These are phyloP conservation scores for Pseudomyrmex dendroicus DNA, from an alignment of 1,140 invertebrate genomes.

Conservation along the genomic window DNA sequence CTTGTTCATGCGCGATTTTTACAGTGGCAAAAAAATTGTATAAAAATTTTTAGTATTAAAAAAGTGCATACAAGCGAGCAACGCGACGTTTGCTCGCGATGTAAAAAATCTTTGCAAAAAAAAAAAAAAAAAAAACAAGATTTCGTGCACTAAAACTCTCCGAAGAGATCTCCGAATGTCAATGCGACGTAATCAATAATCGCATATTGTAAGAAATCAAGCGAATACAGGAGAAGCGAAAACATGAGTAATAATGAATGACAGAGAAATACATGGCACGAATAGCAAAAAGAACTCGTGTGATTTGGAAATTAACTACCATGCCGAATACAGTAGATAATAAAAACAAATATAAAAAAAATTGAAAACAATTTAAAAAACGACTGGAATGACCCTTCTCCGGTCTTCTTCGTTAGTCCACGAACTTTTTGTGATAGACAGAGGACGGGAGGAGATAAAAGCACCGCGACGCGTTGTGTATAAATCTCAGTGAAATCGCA, in stretches of 20 bases:
- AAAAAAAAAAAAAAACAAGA: conserved; percentile 43
- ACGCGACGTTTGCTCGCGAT: conserved; percentile 61
- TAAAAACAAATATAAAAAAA: conserved; percentile 13
- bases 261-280: conserved; percentile 50
- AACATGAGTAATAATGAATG: conserved; percentile 24
- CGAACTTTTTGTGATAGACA: conserved; percentile 64
- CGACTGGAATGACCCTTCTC: conserved; percentile 73
- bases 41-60: conserved; percentile 5
- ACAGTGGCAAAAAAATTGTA: not conserved
- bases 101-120: conserved; percentile 35
- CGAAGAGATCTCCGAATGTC: conserved; percentile 38
- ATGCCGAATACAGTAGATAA: conserved; percentile 40
- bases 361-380: conserved; percentile 46
- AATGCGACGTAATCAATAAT: conserved; percentile 21
- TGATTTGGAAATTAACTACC: conserved; percentile 55
- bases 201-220: conserved; percentile 45
- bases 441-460: conserved; percentile 58
- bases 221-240: conserved; percentile 59
- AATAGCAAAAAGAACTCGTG: conserved; percentile 34
- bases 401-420: conserved; percentile 65
- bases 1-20: conserved; percentile 49
- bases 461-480: conserved; percentile 58
- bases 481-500: conserved; percentile 6
- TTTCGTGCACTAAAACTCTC: conserved; percentile 36
- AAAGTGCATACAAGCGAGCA: conserved; percentile 54